These are phyloP conservation scores for Heliornis fulica DNA, from an alignment of 2,113 vertebrate species.

Conservation along the genomic window DNA sequence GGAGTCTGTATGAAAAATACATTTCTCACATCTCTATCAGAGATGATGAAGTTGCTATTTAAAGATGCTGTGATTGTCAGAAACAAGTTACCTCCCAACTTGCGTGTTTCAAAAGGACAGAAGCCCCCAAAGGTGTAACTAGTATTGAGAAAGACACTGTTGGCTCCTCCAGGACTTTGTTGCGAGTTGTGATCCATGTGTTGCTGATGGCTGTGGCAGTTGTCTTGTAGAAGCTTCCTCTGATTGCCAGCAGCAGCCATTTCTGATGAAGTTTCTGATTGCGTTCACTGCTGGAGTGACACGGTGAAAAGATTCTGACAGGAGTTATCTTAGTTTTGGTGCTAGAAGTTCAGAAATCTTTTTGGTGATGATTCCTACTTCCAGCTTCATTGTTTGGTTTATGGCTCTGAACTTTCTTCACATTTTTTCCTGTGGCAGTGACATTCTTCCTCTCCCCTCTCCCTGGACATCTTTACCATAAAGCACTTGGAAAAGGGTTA, in stretches of 20 bases:
- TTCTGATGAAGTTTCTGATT: neutral
- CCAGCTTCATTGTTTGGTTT: neutral
- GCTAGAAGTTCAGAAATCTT: neutral
- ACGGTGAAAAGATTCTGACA: neutral
- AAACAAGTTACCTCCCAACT: neutral
- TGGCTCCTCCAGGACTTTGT: neutral
- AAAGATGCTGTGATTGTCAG: neutral
- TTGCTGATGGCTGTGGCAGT: neutral
- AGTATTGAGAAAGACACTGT: neutral
- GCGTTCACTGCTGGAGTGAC: neutral
- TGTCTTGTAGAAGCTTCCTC: neutral
- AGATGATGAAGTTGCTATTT: neutral
- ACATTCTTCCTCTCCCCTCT: fast-evolving
- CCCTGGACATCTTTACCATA: neutral
- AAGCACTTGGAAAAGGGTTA: neutral
- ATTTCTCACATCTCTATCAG: neutral
- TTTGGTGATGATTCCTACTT: neutral
- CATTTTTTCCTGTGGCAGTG: neutral
- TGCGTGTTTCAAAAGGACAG: neutral
- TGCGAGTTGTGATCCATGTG: neutral
- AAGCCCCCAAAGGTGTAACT: neutral
- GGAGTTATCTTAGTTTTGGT: neutral
- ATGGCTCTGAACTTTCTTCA: neutral
- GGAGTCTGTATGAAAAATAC: neutral
- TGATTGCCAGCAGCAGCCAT: neutral